Percentiles rank a stretch among this genome's conserved stretches.
Conservation (phyloP, 2,888 invertebrate genomes). For the Sinelater perroti region DNA sequence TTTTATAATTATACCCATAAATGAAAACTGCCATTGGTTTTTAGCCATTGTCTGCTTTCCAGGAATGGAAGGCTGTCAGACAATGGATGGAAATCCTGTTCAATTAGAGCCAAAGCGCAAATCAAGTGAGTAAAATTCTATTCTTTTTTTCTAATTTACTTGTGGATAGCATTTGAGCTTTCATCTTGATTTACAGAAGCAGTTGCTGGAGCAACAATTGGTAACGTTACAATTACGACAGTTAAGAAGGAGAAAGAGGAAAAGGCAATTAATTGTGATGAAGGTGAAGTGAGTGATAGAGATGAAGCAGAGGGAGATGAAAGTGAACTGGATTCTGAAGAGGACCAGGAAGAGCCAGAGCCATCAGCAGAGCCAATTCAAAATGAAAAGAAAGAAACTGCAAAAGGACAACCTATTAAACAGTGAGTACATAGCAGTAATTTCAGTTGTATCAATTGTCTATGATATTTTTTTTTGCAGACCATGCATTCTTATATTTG, state of each 20-base stretch:
- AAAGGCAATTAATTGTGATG: conserved; percentile 70
- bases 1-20: conserved; percentile 95
- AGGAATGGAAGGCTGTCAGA: conserved; percentile 76
- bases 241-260: conserved; percentile 61
- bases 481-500: conserved; percentile 94
- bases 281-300: conserved; percentile 75
- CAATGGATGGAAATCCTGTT: conserved; percentile 71
- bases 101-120: conserved; percentile 60
- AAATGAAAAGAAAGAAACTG: conserved; percentile 49
- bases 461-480: conserved; percentile 62
- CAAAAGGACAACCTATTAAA: conserved; percentile 66
- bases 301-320: conserved; percentile 78
- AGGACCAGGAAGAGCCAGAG: conserved; percentile 60
- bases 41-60: conserved; percentile 97
- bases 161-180: conserved; percentile 18
- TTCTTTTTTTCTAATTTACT: neutral
- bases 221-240: conserved; percentile 70
- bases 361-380: conserved; percentile 22
- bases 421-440: conserved; percentile 64
- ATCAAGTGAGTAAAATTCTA: conserved; percentile 59
- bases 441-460: neutral
- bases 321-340: conserved; percentile 70
- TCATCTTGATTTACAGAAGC: neutral
- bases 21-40: conserved; percentile 99
- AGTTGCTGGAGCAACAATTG: conserved; percentile 60